Percentiles rank a stretch among this genome's conserved stretches.
Evolutionary conservation across 2,113 vertebrate genomes (phyloP).

Genomic region (Theristicus caerulescens): DNA sequence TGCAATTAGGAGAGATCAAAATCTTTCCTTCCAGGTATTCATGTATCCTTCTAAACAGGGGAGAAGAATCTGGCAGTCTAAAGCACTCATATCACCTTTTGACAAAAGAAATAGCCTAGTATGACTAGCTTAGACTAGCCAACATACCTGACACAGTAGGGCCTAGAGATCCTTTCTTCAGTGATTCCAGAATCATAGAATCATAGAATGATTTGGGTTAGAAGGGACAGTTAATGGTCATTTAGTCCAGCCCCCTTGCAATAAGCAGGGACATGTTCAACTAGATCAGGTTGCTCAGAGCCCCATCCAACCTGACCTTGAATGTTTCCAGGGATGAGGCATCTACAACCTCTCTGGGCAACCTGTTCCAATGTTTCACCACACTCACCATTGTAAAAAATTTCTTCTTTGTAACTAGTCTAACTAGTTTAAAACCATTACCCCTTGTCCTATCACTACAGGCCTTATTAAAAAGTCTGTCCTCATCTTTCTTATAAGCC

Average conservation of each 20-base stretch:
- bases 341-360: not conserved
- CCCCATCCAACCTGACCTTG: not conserved
- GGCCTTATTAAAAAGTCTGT: not conserved
- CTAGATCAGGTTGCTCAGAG: not conserved
- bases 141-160: not conserved
- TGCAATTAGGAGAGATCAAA: not conserved
- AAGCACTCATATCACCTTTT: not conserved
- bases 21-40: not conserved
- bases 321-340: not conserved
- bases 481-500: not conserved
- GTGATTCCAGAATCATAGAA: not conserved
- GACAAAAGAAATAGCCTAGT: not conserved
- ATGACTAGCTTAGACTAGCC: not conserved
- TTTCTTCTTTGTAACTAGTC: not conserved
- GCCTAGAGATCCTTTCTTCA: not conserved
- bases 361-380: not conserved
- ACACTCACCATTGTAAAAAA: not conserved
- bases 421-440: not conserved
- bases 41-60: not conserved
- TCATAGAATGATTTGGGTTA: not conserved
- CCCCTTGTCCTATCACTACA: not conserved
- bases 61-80: not conserved
- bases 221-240: not conserved
- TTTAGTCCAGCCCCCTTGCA: not conserved
- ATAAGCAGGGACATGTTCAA: not conserved